Evolutionary conservation across 2,888 invertebrate species (phyloP).

Genomic region (Standfussiana lucernea): DNA sequence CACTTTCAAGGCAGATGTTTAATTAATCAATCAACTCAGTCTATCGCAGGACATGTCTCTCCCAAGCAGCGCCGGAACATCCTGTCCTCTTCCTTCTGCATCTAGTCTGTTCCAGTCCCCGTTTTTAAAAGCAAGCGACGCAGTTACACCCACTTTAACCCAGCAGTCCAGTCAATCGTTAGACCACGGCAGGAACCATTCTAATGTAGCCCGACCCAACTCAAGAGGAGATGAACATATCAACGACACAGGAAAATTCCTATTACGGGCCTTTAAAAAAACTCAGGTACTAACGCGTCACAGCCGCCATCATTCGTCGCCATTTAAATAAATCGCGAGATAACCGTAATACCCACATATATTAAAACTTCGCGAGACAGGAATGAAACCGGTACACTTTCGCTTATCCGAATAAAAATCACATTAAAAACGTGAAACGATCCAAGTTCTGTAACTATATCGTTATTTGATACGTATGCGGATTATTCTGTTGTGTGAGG

Average conservation of each 20-base stretch:
- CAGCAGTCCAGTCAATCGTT: background rate
- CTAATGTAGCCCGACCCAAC: background rate
- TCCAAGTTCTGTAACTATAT: constrained; percentile 64
- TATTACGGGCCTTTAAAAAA: constrained; percentile 2
- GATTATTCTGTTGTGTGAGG: constrained; percentile 30
- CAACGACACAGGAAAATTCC: background rate
- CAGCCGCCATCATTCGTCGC: constrained; percentile 28
- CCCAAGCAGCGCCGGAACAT: background rate
- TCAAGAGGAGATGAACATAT: background rate
- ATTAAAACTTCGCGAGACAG: constrained; percentile 61
- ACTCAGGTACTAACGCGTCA: constrained; percentile 14
- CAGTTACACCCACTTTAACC: background rate
- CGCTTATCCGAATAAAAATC: constrained; percentile 68
- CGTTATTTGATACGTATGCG: constrained; percentile 60
- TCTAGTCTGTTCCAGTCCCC: rapidly evolving
- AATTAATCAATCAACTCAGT: background rate
- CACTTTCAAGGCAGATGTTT: background rate
- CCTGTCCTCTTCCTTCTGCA: background rate
- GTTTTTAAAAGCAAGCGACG: background rate
- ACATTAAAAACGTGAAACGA: constrained; percentile 65
- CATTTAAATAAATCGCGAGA: constrained; percentile 64
- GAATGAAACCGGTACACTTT: constrained; percentile 49
- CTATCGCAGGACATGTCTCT: background rate
- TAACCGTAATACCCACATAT: constrained; percentile 60
- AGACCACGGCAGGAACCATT: background rate